Evolutionary conservation across 2,113 vertebrate genomes (phyloP).

Genomic region (Ochotona princeps): DNA sequence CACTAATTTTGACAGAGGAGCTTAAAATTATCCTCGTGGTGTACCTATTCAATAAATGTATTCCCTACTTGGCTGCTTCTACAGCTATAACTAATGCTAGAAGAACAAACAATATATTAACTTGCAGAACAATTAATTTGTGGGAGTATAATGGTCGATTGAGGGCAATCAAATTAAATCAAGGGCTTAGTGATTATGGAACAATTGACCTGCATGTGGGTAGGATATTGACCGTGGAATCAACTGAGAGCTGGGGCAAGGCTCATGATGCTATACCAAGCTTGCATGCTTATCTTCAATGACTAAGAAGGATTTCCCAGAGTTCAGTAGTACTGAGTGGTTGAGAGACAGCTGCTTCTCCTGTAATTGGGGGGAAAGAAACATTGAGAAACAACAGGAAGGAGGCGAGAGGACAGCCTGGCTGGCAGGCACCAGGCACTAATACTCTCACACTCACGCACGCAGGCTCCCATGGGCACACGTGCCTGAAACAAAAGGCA

Average conservation of each 20-base stretch:
- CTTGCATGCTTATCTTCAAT: slow-evolving; percentile 3
- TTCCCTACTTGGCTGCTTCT: slow-evolving; percentile 31
- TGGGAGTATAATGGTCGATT: slow-evolving; percentile 15
- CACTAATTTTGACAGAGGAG: not conserved
- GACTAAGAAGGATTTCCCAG: slow-evolving; percentile 1
- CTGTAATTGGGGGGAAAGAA: not conserved
- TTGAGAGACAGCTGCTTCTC: slow-evolving; percentile 6
- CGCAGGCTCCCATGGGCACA: not conserved
- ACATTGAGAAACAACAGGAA: not conserved
- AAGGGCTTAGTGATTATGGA: slow-evolving; percentile 11
- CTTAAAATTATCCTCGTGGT: not conserved
- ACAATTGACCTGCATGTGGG: not conserved
- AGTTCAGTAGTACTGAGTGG: not conserved
- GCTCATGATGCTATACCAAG: not conserved
- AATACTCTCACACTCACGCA: not conserved
- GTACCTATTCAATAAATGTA: slow-evolving; percentile 4
- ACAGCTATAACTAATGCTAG: slow-evolving; percentile 9
- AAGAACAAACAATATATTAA: slow-evolving; percentile 23
- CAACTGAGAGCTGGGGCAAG: not conserved
- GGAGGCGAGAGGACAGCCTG: not conserved
- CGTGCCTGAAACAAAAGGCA: not conserved
- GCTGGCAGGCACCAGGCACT: not conserved
- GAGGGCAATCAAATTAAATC: slow-evolving; percentile 53
- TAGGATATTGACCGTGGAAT: slow-evolving; percentile 51
- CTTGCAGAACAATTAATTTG: slow-evolving; percentile 42